Conservation (phyloP, 2,113 vertebrate genomes). For the Gopherus evgoodei region DNA sequence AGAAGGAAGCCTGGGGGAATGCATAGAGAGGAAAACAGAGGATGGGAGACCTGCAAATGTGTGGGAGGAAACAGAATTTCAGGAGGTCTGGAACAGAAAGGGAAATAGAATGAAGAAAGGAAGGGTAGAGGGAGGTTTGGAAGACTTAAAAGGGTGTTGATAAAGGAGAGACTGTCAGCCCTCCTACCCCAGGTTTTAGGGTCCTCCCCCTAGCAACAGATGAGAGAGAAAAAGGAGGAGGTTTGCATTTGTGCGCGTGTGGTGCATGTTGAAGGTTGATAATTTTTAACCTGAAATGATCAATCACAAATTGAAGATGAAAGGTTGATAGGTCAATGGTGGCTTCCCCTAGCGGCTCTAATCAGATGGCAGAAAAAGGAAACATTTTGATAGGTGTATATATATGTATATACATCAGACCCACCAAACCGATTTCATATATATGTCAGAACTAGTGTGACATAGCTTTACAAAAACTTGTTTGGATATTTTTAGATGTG, state of each 20-base stretch:
- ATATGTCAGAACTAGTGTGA: neutral
- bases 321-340: neutral
- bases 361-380: neutral
- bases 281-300: conserved; percentile 10
- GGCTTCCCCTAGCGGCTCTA: neutral
- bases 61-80: neutral
- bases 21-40: neutral
- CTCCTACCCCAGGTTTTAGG: neutral
- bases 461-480: neutral
- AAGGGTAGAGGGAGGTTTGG: neutral
- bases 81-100: neutral
- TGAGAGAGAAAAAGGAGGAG: neutral
- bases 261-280: neutral
- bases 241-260: neutral
- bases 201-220: neutral
- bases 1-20: neutral
- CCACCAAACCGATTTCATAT: no score
- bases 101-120: neutral
- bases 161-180: neutral
- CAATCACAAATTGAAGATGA: conserved; percentile 5
- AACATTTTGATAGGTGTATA: neutral
- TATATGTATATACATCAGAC: no score
- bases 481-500: neutral
- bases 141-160: neutral
- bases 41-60: neutral